Evolutionary conservation across 1,140 invertebrate genomes (phyloP), one percentile per base, ranked within the genome.

Genomic region (Adoxophyes honmai): DNA sequence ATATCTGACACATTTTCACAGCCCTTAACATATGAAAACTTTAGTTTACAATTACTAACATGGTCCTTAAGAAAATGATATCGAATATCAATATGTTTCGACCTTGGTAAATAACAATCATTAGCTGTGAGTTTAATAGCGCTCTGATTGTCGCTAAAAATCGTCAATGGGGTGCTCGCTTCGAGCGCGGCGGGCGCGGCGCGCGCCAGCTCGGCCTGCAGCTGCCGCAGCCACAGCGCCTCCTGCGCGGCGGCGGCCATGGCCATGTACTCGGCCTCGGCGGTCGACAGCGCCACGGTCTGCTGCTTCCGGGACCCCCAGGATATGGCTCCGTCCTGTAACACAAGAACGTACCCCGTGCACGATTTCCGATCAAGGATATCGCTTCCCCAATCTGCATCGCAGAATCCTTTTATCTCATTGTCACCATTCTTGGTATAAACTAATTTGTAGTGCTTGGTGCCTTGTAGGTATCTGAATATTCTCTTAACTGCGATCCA

Each of bases 211-310:
- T 52, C 34, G 21, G 48, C 44, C 9, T 66, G 54, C 21, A 72
- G 57, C 54, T 68, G 53, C 58, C 59, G 66, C 3, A 68, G 55
- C 66, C 63, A 72, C 18, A 63, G 35, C 9, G 63, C 66, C 44
- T 72, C 63, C 58, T 72, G 69, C 4, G 42, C 15, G 14, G 63
- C 59, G 14, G 55, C 38, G n/a, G 59, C 44, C 34, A 72, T 52
- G 9, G 66, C 55, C 57, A 89, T 74, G 52, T 82, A 86, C 62
- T 90, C 88, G 0, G 84, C 80, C 64, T 90, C 81, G 44, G 70
- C 83, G n/a, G n/a, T n/a, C n/a, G n/a, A n/a, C n/a, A n/a, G n/a
- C n/a, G n/a, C n/a, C n/a, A n/a, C n/a, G n/a, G 62, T 75, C 44
- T 52, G 58, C 56, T 88, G 79, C 58, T 66, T 72, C 59, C 75